Evolutionary conservation across 1,140 invertebrate genomes (phyloP).

Genomic region (Dreissena polymorpha): DNA sequence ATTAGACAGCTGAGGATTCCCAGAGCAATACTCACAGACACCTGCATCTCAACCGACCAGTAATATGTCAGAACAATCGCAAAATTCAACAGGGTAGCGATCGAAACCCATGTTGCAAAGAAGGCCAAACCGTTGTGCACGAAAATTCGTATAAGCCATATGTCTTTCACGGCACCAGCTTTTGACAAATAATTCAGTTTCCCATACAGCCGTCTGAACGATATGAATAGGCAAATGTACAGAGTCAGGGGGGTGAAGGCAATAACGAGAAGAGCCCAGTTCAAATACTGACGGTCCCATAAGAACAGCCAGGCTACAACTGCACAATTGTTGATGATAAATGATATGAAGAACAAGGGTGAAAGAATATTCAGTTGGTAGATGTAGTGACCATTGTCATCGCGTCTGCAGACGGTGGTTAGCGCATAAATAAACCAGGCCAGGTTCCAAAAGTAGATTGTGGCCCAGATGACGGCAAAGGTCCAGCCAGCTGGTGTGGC

Average conservation of each 20-base stretch:
- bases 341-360: slow-evolving; percentile 58
- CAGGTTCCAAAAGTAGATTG: slow-evolving; percentile 72
- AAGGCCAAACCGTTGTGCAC: slow-evolving; percentile 75
- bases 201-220: slow-evolving; percentile 57
- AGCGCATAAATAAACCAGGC: slow-evolving; percentile 65
- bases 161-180: slow-evolving; percentile 48
- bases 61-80: slow-evolving; percentile 62
- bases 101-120: slow-evolving; percentile 73
- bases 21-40: slow-evolving; percentile 60
- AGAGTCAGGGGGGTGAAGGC: slow-evolving; percentile 65
- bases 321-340: slow-evolving; percentile 59
- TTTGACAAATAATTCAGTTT: slow-evolving; percentile 31
- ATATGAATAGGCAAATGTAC: slow-evolving; percentile 63
- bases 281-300: slow-evolving; percentile 68
- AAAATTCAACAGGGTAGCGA: slow-evolving; percentile 75
- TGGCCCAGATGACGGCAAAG: slow-evolving; percentile 73
- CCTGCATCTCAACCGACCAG: slow-evolving; percentile 18
- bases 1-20: slow-evolving; percentile 61
- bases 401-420: slow-evolving; percentile 62
- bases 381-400: slow-evolving; percentile 54
- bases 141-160: slow-evolving; percentile 72
- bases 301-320: slow-evolving; percentile 75
- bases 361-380: slow-evolving; percentile 58
- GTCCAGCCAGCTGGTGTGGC: slow-evolving; percentile 74
- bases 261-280: slow-evolving; percentile 50